Percentiles rank a stretch among this genome's conserved stretches.
These are phyloP conservation scores for Boloria selene DNA, from an alignment of 2,888 invertebrate species.

Conservation along the genomic window DNA sequence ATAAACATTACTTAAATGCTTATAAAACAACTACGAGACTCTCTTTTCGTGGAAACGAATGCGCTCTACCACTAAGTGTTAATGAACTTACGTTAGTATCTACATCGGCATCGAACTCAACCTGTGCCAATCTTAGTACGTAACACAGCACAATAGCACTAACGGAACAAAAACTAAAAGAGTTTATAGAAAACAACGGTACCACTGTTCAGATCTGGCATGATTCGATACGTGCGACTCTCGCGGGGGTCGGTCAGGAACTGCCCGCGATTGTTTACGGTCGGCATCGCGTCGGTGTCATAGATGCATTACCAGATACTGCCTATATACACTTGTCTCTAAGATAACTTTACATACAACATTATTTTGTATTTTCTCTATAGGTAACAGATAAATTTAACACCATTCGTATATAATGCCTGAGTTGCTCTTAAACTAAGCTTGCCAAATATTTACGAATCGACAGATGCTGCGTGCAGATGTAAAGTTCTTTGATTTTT, in stretches of 20 bases:
- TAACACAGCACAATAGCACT: conserved; percentile 62
- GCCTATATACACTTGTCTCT: conserved; percentile 24
- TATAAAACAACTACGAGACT: not conserved
- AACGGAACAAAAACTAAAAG: conserved; percentile 57
- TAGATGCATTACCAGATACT: conserved; percentile 48
- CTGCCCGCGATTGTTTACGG: conserved; percentile 77
- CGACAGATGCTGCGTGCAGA: too few species aligned
- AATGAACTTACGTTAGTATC: conserved; percentile 20
- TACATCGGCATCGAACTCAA: conserved; percentile 31
- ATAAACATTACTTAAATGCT: not conserved
- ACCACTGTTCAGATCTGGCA: conserved; percentile 40
- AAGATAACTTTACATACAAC: conserved; percentile 11
- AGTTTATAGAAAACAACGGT: conserved; percentile 54
- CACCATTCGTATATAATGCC: too few species aligned
- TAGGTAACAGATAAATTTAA: too few species aligned
- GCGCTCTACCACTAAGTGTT: conserved; percentile 14
- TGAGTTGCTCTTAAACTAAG: too few species aligned
- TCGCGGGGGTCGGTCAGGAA: conserved; percentile 70
- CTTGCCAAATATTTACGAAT: too few species aligned
- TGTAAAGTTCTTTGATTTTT: too few species aligned
- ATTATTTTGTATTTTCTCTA: not conserved
- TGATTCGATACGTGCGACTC: conserved; percentile 51
- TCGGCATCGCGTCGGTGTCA: conserved; percentile 57
- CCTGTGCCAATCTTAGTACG: conserved; percentile 42
- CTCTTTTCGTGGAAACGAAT: not conserved